Conservation (phyloP, 1,140 invertebrate species). For the Pseudomyrmex cubaensis region DNA sequence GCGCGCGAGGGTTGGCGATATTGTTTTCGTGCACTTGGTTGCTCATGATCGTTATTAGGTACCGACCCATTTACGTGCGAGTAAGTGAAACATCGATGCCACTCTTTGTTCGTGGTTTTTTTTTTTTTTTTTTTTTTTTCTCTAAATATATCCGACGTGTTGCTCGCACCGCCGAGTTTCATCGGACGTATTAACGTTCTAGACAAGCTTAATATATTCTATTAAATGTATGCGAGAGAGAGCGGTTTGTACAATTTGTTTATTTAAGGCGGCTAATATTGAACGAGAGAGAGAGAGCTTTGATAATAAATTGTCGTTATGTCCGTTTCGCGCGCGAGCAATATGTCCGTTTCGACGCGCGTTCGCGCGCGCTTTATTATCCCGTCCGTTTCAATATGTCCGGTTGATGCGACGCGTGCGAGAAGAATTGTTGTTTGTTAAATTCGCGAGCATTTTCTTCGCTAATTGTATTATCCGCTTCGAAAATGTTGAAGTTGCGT, state of each 20-base stretch:
- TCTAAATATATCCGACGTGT: slow-evolving; percentile 65
- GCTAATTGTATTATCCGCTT: too few relatives aligned
- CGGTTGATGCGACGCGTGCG: too few relatives aligned
- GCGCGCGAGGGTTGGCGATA: slow-evolving; percentile 7
- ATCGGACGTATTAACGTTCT: slow-evolving; percentile 20
- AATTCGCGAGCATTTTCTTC: too few relatives aligned
- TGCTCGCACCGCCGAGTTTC: slow-evolving; percentile 20
- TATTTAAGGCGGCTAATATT: neutral
- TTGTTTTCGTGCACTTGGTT: slow-evolving; percentile 38
- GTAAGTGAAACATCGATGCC: slow-evolving; percentile 34
- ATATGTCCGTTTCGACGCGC: too few relatives aligned
- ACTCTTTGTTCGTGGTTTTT: slow-evolving; percentile 11
- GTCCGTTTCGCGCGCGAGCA: too few relatives aligned
- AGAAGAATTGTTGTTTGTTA: too few relatives aligned
- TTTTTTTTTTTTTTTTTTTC: slow-evolving; percentile 5
- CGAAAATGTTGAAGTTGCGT: too few relatives aligned
- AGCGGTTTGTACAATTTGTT: slow-evolving; percentile 27
- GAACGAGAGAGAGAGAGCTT: neutral
- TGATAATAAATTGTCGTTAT: too few relatives aligned
- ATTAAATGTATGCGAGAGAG: neutral
- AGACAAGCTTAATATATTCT: slow-evolving; percentile 23
- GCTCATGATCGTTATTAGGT: slow-evolving; percentile 37
- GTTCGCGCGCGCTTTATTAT: too few relatives aligned
- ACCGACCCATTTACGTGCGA: slow-evolving; percentile 35
- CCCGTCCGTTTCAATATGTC: too few relatives aligned